Percentiles rank a stretch among this genome's conserved stretches.
Conservation (phyloP, 2,113 vertebrate species). For the Sinocyclocheilus anophthalmus region DNA sequence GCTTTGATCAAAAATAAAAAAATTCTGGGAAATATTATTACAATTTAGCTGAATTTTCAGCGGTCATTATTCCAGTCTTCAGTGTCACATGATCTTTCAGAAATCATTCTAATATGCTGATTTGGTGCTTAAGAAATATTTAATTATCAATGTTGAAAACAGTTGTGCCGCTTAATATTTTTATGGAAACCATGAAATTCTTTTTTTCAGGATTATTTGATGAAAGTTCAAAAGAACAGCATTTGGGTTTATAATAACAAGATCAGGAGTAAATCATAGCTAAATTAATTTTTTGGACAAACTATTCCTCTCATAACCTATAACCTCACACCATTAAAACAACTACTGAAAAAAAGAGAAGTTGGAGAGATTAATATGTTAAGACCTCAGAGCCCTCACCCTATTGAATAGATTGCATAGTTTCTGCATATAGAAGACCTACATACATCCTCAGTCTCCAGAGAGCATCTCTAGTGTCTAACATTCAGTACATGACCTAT, state of each 20-base stretch:
- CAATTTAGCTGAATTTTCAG: not conserved
- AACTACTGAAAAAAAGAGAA: not conserved
- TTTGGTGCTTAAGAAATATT: not conserved
- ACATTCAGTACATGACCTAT: slow-evolving; percentile 19
- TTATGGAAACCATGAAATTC: not conserved
- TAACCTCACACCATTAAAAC: not conserved
- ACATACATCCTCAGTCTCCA: slow-evolving; percentile 29
- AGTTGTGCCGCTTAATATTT: not conserved
- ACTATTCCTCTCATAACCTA: not conserved
- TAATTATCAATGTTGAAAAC: not conserved
- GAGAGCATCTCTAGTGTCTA: slow-evolving; percentile 20
- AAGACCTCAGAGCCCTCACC: slow-evolving; percentile 6
- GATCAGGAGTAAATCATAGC: not conserved
- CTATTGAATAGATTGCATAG: not conserved
- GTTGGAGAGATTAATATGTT: slow-evolving; percentile 4
- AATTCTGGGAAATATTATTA: not conserved
- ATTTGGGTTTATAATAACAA: not conserved
- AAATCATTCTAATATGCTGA: not conserved
- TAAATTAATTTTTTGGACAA: not conserved
- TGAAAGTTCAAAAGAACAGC: not conserved
- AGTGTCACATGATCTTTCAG: not conserved
- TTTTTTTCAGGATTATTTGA: not conserved
- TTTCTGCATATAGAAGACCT: slow-evolving; percentile 36
- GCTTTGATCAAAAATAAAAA: not conserved
- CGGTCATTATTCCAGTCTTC: not conserved